phyloP scores from a whole-genome alignment of 2,888 invertebrate species.

The Patella caerulea region DNA sequence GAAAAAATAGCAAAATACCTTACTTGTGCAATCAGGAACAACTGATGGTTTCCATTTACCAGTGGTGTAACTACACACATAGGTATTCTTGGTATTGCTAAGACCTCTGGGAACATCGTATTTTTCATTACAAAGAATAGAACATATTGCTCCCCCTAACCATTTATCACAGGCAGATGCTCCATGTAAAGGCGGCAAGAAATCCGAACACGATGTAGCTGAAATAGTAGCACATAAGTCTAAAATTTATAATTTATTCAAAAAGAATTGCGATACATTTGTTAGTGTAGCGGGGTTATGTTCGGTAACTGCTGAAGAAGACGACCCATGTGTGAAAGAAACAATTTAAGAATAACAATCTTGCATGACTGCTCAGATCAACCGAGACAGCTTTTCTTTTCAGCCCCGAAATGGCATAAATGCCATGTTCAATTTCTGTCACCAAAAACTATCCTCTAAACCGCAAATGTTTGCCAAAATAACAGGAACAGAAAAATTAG shows the following conservation, averaged over 20 bases:
- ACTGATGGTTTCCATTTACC: background rate
- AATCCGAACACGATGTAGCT: slow-evolving; percentile 3
- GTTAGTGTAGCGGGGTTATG: background rate
- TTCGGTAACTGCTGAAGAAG: background rate
- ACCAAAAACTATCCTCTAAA: no score
- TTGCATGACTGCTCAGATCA: no score
- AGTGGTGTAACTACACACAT: slow-evolving; percentile 11
- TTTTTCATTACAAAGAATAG: slow-evolving; percentile 17
- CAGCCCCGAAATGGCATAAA: no score
- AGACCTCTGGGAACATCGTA: slow-evolving; percentile 14
- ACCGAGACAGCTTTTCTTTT: no score
- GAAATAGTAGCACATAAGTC: background rate
- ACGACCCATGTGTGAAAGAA: background rate
- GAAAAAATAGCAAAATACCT: no score
- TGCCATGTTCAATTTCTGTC: no score
- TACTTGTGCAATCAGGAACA: slow-evolving; percentile 19
- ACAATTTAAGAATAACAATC: no score
- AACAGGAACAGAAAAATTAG: no score
- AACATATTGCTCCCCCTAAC: slow-evolving; percentile 14
- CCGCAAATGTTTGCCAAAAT: no score
- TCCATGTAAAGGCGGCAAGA: slow-evolving; percentile 3
- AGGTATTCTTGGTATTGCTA: background rate
- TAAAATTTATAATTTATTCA: background rate
- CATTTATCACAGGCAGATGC: slow-evolving; percentile 16
- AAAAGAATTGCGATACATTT: background rate